Evolutionary conservation across 2,888 invertebrate species (phyloP).

Genomic region (Beris chalybata): DNA sequence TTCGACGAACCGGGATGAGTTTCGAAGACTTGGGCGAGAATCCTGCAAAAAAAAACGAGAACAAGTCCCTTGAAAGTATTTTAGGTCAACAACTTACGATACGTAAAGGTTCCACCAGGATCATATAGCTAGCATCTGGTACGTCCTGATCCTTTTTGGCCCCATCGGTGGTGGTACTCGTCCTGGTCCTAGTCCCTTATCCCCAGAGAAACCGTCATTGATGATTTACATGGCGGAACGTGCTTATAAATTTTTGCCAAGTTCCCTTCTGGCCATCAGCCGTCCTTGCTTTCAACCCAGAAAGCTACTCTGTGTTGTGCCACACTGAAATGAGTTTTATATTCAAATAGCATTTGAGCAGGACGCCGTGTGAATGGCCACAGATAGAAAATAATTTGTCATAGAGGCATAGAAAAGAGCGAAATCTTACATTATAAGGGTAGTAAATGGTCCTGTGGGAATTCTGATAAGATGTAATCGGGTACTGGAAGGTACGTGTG

Average conservation of each 20-base stretch:
- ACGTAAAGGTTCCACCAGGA: slow-evolving; percentile 3
- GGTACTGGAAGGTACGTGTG: slow-evolving; percentile 24
- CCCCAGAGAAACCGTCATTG: slow-evolving; percentile 33
- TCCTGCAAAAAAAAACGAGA: neutral
- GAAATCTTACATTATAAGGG: slow-evolving; percentile 18
- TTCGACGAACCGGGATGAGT: no score
- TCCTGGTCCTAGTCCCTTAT: slow-evolving; percentile 10
- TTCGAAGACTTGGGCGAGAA: no score
- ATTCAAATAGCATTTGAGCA: slow-evolving; percentile 25
- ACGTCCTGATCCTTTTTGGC: slow-evolving; percentile 31
- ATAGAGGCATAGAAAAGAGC: slow-evolving; percentile 19
- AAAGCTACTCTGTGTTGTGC: neutral
- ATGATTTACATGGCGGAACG: slow-evolving; percentile 38
- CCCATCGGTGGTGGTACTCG: slow-evolving; percentile 15
- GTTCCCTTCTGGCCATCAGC: slow-evolving; percentile 23
- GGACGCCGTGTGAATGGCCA: slow-evolving; percentile 28
- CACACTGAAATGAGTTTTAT: slow-evolving; percentile 21
- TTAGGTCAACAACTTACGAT: slow-evolving; percentile 10
- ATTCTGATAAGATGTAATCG: slow-evolving; percentile 35
- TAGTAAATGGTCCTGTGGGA: slow-evolving; percentile 34
- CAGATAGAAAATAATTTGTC: slow-evolving; percentile 31
- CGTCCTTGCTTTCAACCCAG: neutral
- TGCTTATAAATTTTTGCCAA: slow-evolving; percentile 31
- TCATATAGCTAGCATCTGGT: neutral
- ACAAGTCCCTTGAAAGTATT: slow-evolving; percentile 12